These are phyloP conservation scores for Alca torda DNA, from an alignment of 2,797 vertebrate species.

Conservation along the genomic window DNA sequence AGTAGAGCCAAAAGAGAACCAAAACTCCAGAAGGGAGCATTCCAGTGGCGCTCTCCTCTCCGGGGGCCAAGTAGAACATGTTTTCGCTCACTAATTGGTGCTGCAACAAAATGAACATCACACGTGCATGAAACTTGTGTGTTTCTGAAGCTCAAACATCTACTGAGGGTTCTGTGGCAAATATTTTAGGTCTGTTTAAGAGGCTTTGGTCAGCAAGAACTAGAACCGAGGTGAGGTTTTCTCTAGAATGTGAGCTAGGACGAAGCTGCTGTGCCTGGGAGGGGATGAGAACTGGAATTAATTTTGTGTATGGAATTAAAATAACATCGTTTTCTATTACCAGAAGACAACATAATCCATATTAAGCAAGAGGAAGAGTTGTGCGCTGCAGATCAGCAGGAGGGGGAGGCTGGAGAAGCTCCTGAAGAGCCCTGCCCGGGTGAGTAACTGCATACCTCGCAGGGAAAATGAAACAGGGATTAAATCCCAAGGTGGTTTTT, in stretches of 20 bases:
- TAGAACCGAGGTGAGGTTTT: background rate
- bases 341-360: slow-evolving; percentile 58
- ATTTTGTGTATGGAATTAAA: background rate
- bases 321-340: background rate
- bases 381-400: slow-evolving; percentile 27
- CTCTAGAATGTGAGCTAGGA: background rate
- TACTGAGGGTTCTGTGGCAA: background rate
- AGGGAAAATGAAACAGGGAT: background rate
- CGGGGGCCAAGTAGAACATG: fast-evolving
- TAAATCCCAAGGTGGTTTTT: background rate
- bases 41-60: background rate
- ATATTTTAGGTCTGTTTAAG: background rate
- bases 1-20: background rate
- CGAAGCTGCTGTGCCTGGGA: background rate
- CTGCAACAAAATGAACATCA: fast-evolving
- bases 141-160: background rate
- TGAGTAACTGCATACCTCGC: slow-evolving; percentile 4
- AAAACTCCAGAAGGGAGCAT: background rate
- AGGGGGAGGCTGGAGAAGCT: slow-evolving; percentile 59
- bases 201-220: background rate
- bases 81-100: background rate
- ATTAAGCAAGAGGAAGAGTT: slow-evolving; percentile 71
- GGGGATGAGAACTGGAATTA: background rate
- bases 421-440: slow-evolving; percentile 63
- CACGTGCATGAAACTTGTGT: background rate